A percentile compares a stretch with the other conserved stretches of the same genome.
These are phyloP conservation scores for Malurus cyaneus DNA, from an alignment of 2,113 vertebrate genomes.

Conservation along the genomic window DNA sequence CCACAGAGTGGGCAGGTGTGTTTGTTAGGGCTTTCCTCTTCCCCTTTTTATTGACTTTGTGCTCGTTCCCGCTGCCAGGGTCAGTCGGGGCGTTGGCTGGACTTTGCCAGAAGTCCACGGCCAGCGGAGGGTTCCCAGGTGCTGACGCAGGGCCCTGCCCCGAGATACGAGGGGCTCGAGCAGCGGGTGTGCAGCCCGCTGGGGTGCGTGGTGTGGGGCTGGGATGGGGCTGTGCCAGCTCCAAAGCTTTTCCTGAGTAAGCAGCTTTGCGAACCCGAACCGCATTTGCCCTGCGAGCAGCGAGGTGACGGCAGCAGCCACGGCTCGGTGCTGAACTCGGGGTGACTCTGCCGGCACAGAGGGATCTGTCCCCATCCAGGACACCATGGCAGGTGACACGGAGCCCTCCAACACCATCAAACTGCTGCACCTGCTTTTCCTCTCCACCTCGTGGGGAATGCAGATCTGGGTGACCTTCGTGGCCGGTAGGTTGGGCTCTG, in stretches of 20 bases:
- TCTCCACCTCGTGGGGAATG: slow-evolving; percentile 86
- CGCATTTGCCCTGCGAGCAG: neutral
- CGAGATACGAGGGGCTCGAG: neutral
- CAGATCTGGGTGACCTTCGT: slow-evolving; percentile 84
- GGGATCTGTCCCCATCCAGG: neutral
- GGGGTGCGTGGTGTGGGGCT: fast-evolving
- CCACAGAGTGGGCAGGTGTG: fast-evolving
- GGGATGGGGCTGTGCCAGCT: neutral
- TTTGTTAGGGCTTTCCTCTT: neutral
- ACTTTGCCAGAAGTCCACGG: slow-evolving; percentile 4
- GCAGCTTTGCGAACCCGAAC: neutral
- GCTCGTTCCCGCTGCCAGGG: neutral
- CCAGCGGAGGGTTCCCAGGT: neutral
- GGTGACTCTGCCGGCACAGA: neutral
- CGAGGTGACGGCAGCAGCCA: neutral
- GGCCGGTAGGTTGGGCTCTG: slow-evolving; percentile 64
- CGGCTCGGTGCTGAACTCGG: neutral
- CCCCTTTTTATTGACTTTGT: neutral
- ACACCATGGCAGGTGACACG: neutral
- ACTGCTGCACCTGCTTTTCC: slow-evolving; percentile 79
- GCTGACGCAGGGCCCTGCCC: slow-evolving; percentile 15
- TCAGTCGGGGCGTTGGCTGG: neutral
- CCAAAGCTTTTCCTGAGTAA: neutral
- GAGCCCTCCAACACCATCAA: slow-evolving; percentile 73
- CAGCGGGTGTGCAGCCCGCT: fast-evolving